These are phyloP conservation scores for Acrossocheilus fasciatus DNA, from an alignment of 2,797 vertebrate species.

Conservation along the genomic window DNA sequence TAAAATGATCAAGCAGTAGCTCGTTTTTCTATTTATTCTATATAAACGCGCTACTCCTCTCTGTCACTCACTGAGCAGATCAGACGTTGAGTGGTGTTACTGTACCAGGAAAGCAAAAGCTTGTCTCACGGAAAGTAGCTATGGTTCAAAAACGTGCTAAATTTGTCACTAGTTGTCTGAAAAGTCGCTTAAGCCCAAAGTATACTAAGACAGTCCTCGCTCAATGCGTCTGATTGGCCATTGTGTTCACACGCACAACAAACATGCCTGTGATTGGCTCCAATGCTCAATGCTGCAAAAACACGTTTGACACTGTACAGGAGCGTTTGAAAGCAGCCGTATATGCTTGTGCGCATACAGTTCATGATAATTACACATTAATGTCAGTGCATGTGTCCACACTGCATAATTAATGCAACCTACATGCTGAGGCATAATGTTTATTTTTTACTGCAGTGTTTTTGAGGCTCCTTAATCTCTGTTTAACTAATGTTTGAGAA, in stretches of 20 bases:
- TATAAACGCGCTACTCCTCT: neutral
- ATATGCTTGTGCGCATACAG: neutral
- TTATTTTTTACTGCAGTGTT: constrained; percentile 36
- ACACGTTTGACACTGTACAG: neutral
- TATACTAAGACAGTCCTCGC: neutral
- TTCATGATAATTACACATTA: constrained; percentile 23
- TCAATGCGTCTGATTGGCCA: neutral
- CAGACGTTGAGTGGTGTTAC: neutral
- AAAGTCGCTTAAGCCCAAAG: neutral
- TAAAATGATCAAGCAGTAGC: too few relatives aligned
- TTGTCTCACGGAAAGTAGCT: neutral
- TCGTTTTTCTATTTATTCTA: neutral
- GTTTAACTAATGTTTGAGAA: constrained; percentile 70
- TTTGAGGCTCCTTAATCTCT: constrained; percentile 62
- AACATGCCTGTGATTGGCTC: neutral
- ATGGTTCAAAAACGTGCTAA: neutral
- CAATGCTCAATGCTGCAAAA: neutral
- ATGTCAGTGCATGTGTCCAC: neutral
- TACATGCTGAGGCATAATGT: neutral
- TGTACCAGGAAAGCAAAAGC: neutral
- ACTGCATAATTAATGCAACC: constrained; percentile 26
- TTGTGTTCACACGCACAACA: neutral
- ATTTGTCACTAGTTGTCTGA: neutral
- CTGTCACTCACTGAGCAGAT: neutral
- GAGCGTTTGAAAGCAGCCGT: neutral